phyloP scores from a whole-genome alignment of 2,888 invertebrate genomes.

The Chrysolina haemoptera region DNA sequence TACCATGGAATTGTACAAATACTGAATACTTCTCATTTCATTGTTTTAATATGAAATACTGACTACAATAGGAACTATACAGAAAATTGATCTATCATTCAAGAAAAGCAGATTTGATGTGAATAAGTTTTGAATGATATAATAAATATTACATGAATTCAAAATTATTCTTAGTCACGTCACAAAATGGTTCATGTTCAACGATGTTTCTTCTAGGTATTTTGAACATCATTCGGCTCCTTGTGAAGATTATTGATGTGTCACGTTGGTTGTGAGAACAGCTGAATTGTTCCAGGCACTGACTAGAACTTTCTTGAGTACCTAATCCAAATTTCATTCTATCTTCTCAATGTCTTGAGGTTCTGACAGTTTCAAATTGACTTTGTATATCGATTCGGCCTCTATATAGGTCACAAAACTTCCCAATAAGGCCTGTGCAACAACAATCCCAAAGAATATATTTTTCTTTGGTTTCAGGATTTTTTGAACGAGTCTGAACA shows the following conservation, averaged over 20 bases:
- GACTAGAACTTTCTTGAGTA: neutral
- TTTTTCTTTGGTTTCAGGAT: conserved; percentile 73
- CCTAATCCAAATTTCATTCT: neutral
- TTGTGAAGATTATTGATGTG: neutral
- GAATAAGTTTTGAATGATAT: no score
- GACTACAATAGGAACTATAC: no score
- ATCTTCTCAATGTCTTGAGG: neutral
- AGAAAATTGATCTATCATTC: no score
- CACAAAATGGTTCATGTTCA: no score
- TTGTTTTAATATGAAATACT: no score
- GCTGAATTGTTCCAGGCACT: neutral
- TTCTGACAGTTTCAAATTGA: conserved; percentile 66
- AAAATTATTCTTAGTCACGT: no score
- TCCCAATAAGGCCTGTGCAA: conserved; percentile 73
- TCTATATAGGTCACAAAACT: conserved; percentile 77
- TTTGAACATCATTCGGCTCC: neutral
- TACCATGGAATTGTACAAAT: no score
- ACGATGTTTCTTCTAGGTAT: no score
- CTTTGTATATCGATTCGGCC: conserved; percentile 70
- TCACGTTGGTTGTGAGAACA: no score
- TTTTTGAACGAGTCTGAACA: conserved; percentile 72
- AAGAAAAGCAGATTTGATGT: no score
- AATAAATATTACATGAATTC: no score
- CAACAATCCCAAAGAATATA: conserved; percentile 70
- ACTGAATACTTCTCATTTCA: no score